These are phyloP conservation scores for Scyliorhinus canicula DNA, from an alignment of 2,797 vertebrate species.

Conservation along the genomic window DNA sequence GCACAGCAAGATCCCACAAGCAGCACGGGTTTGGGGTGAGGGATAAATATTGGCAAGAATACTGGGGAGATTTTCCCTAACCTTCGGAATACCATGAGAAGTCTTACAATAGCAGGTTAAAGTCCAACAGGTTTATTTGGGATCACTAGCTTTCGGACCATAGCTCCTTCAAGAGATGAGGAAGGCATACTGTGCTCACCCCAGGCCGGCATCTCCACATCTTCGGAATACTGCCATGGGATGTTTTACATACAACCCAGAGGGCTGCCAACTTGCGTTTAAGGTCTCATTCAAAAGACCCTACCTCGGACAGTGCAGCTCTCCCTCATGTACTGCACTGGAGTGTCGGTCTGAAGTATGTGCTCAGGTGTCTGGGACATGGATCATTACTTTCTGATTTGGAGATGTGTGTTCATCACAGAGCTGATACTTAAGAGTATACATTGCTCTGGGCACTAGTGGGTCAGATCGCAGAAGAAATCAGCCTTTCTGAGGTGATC, in stretches of 20 bases:
- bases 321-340: not conserved
- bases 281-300: too few species aligned
- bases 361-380: not conserved
- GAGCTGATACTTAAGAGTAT: not conserved
- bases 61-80: not conserved
- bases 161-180: too few species aligned
- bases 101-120: not conserved
- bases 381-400: not conserved
- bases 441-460: not conserved
- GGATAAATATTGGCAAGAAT: not conserved
- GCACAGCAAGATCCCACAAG: not conserved
- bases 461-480: too few species aligned
- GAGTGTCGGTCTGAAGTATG: not conserved
- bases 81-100: not conserved
- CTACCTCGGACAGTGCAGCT: not conserved
- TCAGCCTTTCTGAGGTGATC: too few species aligned
- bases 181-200: too few species aligned
- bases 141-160: too few species aligned
- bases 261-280: too few species aligned
- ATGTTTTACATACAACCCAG: too few species aligned
- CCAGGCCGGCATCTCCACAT: too few species aligned
- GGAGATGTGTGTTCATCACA: not conserved
- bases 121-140: too few species aligned
- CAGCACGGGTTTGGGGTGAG: not conserved
- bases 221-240: too few species aligned